Conservation (phyloP, 2,113 vertebrate genomes). For the Dipodomys stephensi region DNA sequence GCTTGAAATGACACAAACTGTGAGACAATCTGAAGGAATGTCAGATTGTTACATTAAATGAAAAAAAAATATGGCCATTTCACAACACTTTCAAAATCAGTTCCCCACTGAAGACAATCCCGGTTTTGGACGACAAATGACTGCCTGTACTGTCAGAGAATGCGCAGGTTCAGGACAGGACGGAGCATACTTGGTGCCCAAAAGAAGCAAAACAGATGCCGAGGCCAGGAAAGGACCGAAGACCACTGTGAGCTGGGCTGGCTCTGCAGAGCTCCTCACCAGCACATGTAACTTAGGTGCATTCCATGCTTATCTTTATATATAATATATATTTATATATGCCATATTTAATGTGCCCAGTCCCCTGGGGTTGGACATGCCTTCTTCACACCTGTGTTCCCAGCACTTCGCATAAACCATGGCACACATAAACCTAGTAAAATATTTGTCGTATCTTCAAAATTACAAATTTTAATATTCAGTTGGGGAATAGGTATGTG, state of each 20-base stretch:
- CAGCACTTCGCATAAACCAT: not conserved
- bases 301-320: not conserved
- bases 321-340: not conserved
- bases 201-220: not conserved
- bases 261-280: not conserved
- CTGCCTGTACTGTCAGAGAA: not conserved
- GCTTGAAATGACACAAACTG: not conserved
- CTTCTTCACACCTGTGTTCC: not conserved
- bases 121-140: not conserved
- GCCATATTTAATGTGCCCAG: not conserved
- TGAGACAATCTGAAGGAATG: not conserved
- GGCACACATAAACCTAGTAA: not conserved
- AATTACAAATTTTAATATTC: conserved; percentile 23
- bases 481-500: not conserved
- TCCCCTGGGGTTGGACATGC: not conserved
- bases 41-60: not conserved
- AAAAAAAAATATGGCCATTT: not conserved
- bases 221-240: not conserved
- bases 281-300: not conserved
- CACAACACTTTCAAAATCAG: not conserved
- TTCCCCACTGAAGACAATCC: conserved; percentile 23
- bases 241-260: no score
- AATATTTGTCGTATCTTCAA: not conserved
- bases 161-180: not conserved
- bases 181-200: no score